Conservation (phyloP, 2,113 vertebrate species). For the Dasyornis broadbenti region DNA sequence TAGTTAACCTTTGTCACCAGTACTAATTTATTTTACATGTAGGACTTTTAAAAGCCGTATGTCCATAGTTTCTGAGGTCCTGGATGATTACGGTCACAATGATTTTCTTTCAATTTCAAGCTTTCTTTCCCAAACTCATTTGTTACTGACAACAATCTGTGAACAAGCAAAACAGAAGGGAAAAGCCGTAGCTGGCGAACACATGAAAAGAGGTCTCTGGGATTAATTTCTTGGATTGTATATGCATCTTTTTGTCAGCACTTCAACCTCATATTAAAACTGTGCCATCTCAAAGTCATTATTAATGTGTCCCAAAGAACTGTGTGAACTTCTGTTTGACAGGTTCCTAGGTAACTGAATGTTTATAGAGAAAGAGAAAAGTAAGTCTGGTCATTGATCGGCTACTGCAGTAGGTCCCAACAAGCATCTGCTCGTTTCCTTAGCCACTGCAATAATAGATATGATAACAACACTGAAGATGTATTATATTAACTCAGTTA, state of each 20-base stretch:
- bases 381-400: background rate
- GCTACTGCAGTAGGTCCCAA: background rate
- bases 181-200: background rate
- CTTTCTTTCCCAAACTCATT: background rate
- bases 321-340: background rate
- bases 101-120: conserved; percentile 15
- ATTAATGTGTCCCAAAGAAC: background rate
- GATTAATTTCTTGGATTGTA: background rate
- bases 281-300: background rate
- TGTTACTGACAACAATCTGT: conserved; percentile 12
- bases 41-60: background rate
- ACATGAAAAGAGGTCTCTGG: background rate
- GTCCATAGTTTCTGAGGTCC: background rate
- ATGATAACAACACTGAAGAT: background rate
- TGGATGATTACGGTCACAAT: background rate
- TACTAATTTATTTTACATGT: conserved; percentile 46
- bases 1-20: conserved; percentile 57
- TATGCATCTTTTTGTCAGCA: background rate
- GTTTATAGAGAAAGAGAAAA: conserved; percentile 11
- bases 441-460: background rate
- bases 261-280: background rate
- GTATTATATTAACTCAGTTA: background rate
- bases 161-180: conserved; percentile 6
- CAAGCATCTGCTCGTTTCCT: background rate
- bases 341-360: conserved; percentile 14